These are phyloP conservation scores for Lampris incognitus DNA, from an alignment of 2,113 vertebrate genomes.

Conservation along the genomic window DNA sequence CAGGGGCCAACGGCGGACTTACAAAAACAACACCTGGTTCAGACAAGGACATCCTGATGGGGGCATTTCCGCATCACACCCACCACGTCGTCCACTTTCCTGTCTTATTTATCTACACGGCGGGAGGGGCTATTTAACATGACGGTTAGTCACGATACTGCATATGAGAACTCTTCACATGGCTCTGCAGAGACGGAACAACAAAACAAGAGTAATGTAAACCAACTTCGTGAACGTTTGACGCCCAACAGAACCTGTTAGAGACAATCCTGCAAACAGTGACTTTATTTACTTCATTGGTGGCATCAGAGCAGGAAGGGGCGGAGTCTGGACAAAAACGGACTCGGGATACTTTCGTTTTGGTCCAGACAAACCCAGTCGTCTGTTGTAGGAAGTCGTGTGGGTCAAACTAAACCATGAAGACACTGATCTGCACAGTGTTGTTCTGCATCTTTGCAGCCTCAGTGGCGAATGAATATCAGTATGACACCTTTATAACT, in stretches of 20 bases:
- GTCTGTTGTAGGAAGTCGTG: not conserved
- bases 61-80: too few species aligned
- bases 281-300: not conserved
- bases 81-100: too few species aligned
- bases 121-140: too few species aligned
- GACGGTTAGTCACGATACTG: too few species aligned
- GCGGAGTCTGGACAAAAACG: not conserved
- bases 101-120: too few species aligned
- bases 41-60: too few species aligned
- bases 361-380: not conserved
- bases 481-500: constrained; percentile 13
- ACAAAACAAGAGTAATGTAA: too few species aligned
- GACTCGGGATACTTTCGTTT: not conserved
- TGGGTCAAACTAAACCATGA: constrained; percentile 6
- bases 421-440: rapidly evolving
- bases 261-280: not conserved
- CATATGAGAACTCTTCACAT: too few species aligned
- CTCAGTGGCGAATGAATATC: not conserved
- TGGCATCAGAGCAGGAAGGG: not conserved
- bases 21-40: too few species aligned
- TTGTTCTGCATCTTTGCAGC: not conserved
- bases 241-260: not conserved
- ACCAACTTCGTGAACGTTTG: too few species aligned
- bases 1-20: too few species aligned
- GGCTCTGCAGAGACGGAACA: too few species aligned